Percentiles rank a stretch among this genome's conserved stretches.
These are phyloP conservation scores for Altica lythri DNA, from an alignment of 2,888 invertebrate genomes.

Conservation along the genomic window DNA sequence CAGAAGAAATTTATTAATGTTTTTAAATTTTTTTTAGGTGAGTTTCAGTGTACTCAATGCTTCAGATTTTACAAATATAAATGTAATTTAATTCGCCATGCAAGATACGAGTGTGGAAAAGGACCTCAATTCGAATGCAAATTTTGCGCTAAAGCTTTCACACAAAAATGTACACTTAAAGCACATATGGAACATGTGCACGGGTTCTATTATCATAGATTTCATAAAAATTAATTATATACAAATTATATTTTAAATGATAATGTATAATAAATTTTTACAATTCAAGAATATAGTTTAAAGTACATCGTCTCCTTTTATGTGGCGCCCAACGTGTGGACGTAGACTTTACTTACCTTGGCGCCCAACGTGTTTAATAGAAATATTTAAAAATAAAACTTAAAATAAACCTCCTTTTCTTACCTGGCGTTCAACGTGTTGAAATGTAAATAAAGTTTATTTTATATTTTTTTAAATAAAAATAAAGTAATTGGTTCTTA, in stretches of 20 bases:
- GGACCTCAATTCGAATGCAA: constrained; percentile 45
- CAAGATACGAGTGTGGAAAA: constrained; percentile 66
- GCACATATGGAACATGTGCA: constrained; percentile 39
- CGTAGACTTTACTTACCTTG: no score
- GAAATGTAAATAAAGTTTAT: no score
- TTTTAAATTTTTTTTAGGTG: constrained; percentile 9
- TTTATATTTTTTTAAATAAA: no score
- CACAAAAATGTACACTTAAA: constrained; percentile 43
- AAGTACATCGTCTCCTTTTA: no score
- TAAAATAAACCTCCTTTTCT: no score
- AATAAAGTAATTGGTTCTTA: no score
- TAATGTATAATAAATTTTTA: background rate
- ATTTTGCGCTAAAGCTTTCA: constrained; percentile 45
- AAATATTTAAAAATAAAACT: no score
- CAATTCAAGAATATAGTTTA: background rate
- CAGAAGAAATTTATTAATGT: no score
- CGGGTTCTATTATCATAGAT: constrained; percentile 26
- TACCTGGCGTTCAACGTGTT: no score
- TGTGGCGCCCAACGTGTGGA: no score
- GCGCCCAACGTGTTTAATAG: no score
- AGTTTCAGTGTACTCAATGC: constrained; percentile 36
- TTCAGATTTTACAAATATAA: constrained; percentile 43
- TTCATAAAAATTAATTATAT: background rate
- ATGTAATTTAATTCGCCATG: constrained; percentile 59
- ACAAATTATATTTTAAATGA: background rate